Percentiles rank a stretch among this genome's conserved stretches.
phyloP scores from a whole-genome alignment of 2,113 vertebrate genomes.

The Anser cygnoides region DNA sequence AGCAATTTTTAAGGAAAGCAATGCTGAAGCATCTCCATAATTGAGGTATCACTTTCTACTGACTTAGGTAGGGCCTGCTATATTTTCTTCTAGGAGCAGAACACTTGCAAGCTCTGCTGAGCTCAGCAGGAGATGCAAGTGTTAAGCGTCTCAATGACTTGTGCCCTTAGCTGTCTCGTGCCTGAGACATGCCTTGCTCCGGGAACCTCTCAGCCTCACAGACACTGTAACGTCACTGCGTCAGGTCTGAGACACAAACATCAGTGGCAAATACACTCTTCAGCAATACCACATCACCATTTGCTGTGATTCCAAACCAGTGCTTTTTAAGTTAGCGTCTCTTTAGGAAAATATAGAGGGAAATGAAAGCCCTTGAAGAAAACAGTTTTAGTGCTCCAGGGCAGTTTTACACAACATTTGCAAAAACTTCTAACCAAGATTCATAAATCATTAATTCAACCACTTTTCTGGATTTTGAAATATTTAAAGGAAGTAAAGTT shows the following conservation, averaged over 20 bases:
- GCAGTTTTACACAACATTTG: background rate
- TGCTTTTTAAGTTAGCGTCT: background rate
- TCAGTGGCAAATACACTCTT: background rate
- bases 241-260: background rate
- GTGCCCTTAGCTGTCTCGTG: accelerated
- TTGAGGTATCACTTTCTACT: background rate
- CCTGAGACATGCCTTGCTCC: background rate
- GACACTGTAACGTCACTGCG: background rate
- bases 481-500: too few relatives aligned
- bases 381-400: background rate
- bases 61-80: background rate
- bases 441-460: background rate
- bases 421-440: background rate
- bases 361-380: background rate
- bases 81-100: background rate
- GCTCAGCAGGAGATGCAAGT: background rate
- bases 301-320: background rate
- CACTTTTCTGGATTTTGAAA: too few relatives aligned
- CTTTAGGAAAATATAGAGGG: background rate
- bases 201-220: background rate
- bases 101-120: background rate
- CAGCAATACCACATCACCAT: background rate
- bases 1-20: background rate
- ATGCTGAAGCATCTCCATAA: background rate
- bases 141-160: background rate